Conservation (phyloP, 2,113 vertebrate genomes). For the Zosterops borbonicus region DNA sequence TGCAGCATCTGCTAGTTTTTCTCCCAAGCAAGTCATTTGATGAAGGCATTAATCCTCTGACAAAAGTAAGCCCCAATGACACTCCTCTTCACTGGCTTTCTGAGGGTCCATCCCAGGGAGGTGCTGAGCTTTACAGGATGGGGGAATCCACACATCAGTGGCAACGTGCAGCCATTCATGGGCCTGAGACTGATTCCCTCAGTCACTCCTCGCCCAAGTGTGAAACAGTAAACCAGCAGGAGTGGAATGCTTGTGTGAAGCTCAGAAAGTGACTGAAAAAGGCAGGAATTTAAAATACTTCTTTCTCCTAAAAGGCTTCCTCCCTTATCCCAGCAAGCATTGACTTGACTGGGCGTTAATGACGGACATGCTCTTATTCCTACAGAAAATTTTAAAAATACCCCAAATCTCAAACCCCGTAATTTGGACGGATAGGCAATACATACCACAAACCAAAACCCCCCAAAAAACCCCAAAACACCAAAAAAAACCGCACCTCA, state of each 20-base stretch:
- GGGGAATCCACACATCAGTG: not conserved
- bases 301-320: not conserved
- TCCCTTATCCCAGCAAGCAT: not conserved
- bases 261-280: not conserved
- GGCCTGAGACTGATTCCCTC: not conserved
- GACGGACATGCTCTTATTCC: not conserved
- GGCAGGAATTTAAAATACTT: not conserved
- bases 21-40: not conserved
- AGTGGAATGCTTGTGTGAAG: not conserved
- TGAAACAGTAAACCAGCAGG: not conserved
- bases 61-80: not conserved
- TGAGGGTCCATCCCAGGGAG: not conserved
- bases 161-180: not conserved
- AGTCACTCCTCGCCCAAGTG: not conserved
- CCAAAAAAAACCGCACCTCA: too few species aligned
- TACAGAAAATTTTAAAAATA: not conserved
- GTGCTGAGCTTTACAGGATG: not conserved
- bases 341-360: not conserved
- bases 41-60: conserved; percentile 27
- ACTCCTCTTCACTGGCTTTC: not conserved
- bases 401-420: not conserved
- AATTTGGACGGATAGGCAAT: not conserved
- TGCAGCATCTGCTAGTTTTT: not conserved
- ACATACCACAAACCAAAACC: not conserved
- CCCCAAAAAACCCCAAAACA: too few species aligned